These are phyloP conservation scores for Stegodyphus mimosarum DNA, from an alignment of 1,140 invertebrate genomes.

Conservation along the genomic window DNA sequence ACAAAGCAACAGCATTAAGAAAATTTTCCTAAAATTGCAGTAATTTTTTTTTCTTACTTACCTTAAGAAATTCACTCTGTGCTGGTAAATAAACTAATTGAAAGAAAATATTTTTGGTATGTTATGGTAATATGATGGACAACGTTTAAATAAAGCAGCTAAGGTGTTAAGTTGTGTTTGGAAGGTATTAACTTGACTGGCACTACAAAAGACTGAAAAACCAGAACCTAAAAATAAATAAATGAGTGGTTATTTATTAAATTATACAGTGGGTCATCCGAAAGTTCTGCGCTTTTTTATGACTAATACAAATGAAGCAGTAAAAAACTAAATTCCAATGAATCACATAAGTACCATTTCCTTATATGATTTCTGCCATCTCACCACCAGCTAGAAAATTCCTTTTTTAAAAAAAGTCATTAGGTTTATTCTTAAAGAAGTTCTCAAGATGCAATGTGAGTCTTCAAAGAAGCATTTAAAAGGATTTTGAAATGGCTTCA, in stretches of 20 bases:
- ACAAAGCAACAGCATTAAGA: background rate
- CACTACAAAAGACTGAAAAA: constrained; percentile 75
- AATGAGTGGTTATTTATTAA: background rate
- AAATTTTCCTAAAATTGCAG: background rate
- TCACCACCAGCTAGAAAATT: no score
- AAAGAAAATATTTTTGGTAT: constrained; percentile 84
- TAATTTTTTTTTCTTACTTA: constrained; percentile 65
- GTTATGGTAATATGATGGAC: constrained; percentile 87
- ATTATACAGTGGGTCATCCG: background rate
- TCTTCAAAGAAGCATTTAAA: no score
- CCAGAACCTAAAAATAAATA: constrained; percentile 4
- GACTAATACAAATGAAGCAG: no score
- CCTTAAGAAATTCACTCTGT: constrained; percentile 82
- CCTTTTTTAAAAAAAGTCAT: no score
- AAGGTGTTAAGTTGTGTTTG: constrained; percentile 75
- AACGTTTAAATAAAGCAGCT: constrained; percentile 78
- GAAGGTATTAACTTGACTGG: constrained; percentile 75
- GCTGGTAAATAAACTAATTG: constrained; percentile 82
- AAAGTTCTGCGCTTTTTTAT: background rate
- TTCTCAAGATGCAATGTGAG: no score
- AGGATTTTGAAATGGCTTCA: no score
- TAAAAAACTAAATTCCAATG: no score
- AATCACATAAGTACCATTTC: no score
- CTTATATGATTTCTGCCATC: no score
- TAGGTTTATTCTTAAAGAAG: no score